Evolutionary conservation across 1,140 invertebrate genomes (phyloP), one percentile per base, ranked within the genome.

Genomic region (Papilio glaucus): DNA sequence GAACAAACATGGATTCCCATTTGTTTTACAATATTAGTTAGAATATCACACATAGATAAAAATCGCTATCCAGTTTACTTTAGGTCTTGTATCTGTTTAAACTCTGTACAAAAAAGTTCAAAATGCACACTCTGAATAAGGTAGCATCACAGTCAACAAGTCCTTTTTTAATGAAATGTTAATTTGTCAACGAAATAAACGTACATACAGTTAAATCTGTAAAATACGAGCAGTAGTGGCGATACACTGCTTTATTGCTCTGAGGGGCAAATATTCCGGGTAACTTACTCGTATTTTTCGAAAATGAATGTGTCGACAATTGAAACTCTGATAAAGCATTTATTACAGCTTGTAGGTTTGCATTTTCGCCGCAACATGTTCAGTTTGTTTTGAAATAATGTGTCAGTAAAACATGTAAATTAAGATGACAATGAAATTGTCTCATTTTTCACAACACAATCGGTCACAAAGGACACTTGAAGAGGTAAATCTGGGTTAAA

Each of bases 251-350:
- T 24, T 57, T 57, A 57, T 57, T 26, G 10, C 18, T 57, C 18
- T 57, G 49, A 57, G 24, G 24, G 21, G 49, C 18, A 57, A 57
- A 57, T 57, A 57, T 57, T 57, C 49, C 49, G 49, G 8, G 24
- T 57, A 57, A 57, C 49, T 26, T 26, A 26, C 49, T 57, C 49
- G 49, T 57, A 57, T 57, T 57, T 53, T 24, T 57, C 49, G 49
- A 57, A 57, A 57, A 57, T 57, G 49, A 57, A 57, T 21, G n/a
- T 57, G 49, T 24, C 49, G 21, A 57, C 49, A 57, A 57, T 57
- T 24, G 49, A 57, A 57, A 49, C 45, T 7, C 21, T 57, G 21
- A 57, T 57, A 21, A 57, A 57, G 49, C 10, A 57, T 57, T 57
- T 57, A 26, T 57, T 26, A 57, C 49, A 53, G 15, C 6, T 18